Evolutionary conservation across 2,888 invertebrate species (phyloP).

Genomic region (Monopis laevigella): DNA sequence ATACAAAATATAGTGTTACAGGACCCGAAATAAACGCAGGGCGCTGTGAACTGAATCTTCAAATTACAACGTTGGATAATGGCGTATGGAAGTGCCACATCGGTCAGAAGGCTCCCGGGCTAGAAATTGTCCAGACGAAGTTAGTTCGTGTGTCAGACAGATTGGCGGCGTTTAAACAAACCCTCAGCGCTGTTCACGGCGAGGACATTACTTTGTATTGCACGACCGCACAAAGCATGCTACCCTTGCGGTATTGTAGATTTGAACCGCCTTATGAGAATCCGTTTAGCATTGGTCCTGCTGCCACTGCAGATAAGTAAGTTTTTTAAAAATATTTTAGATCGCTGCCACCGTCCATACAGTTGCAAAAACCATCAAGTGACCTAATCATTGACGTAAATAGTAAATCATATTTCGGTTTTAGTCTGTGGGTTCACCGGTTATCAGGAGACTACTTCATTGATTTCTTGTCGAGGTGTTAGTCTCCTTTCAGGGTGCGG

Average conservation of each 20-base stretch:
- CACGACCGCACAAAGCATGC: conserved; percentile 36
- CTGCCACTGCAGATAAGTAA: conserved; percentile 40
- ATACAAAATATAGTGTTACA: conserved; percentile 48
- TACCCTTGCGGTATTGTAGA: conserved; percentile 53
- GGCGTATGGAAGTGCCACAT: conserved; percentile 61
- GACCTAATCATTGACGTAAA: too few species aligned
- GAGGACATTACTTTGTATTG: conserved; percentile 44
- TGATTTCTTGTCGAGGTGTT: too few species aligned
- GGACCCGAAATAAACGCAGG: conserved; percentile 39
- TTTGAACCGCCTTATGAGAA: conserved; percentile 52
- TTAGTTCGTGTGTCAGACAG: conserved; percentile 28
- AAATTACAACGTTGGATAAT: conserved; percentile 31
- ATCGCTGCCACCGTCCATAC: too few species aligned
- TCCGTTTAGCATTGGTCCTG: conserved; percentile 52
- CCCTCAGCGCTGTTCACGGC: conserved; percentile 33
- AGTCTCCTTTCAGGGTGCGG: too few species aligned
- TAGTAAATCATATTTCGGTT: too few species aligned
- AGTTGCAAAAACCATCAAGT: too few species aligned
- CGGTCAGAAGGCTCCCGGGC: conserved; percentile 33
- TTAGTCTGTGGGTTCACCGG: too few species aligned
- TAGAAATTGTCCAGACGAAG: conserved; percentile 39
- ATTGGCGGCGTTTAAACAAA: conserved; percentile 40
- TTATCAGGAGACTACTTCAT: too few species aligned
- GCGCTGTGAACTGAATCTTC: conserved; percentile 40
- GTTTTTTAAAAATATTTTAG: conserved; percentile 18